A percentile compares a stretch with the other conserved stretches of the same genome.
Conservation (phyloP, 2,888 invertebrate species). For the Colletes collaris region DNA sequence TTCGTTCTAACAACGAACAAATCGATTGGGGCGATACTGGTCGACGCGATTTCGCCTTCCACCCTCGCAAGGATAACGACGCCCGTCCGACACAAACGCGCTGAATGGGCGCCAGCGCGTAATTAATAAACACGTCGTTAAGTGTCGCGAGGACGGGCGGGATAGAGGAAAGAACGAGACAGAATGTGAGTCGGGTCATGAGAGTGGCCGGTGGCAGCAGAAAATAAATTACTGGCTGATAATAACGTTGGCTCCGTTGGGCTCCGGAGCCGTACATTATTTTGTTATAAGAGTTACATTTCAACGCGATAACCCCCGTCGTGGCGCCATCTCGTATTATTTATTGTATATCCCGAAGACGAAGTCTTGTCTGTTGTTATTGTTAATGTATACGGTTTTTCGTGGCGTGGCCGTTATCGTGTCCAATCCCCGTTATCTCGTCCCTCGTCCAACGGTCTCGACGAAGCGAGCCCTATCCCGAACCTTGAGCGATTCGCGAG, state of each 20-base stretch:
- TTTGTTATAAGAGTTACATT: conserved; percentile 74
- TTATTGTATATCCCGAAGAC: conserved; percentile 61
- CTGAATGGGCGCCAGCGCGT: conserved; percentile 60
- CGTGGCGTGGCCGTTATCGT: conserved; percentile 49
- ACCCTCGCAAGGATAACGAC: conserved; percentile 49
- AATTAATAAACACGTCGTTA: conserved; percentile 70
- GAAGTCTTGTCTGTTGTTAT: conserved; percentile 60
- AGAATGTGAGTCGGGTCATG: conserved; percentile 47
- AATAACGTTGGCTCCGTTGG: conserved; percentile 63
- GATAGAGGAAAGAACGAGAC: conserved; percentile 21
- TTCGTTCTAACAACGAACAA: conserved; percentile 6
- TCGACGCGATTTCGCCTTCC: conserved; percentile 33
- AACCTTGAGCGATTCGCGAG: conserved; percentile 27
- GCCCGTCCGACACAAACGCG: conserved; percentile 36
- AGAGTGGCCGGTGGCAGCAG: conserved; percentile 52
- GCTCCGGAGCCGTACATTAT: conserved; percentile 63
- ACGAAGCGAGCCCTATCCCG: conserved; percentile 12
- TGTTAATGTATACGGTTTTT: conserved; percentile 57
- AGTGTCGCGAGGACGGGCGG: conserved; percentile 49
- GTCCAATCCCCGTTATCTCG: conserved; percentile 58
- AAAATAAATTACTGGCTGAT: conserved; percentile 70
- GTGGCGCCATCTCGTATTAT: conserved; percentile 76
- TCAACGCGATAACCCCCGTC: conserved; percentile 76
- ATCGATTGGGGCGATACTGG: conserved; percentile 20
- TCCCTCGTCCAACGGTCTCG: conserved; percentile 12